Base-by-base conservation (phyloP, 2,888 invertebrate genomes). In the Ophion obscuratus region DNA sequence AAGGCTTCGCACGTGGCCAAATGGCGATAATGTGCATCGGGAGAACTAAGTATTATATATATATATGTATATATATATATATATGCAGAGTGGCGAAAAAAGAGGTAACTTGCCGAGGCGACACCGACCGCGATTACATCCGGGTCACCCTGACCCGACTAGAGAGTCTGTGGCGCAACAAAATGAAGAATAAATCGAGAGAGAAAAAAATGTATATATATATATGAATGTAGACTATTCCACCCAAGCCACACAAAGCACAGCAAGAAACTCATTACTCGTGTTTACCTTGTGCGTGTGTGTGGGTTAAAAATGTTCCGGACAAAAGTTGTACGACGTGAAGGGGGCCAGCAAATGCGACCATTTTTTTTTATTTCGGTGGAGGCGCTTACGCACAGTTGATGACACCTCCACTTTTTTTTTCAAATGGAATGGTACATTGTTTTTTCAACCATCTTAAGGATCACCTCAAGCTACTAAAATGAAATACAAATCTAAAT, bases 121-220 rank as follows among this genome's bases (percentile, higher is more conserved):
- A 53, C 67, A 77, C 40, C 17, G 27, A 9, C 64, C 40, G 67
- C 73, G 11, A 47, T 59, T 62, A 62, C 61, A 75, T 81, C 75
- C 81, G 62, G 81, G 68, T 75, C 75, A 20, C 75, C 75, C 61
- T 81, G 81, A 62, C 75, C 75, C 75, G 68, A 59, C 47, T 20
- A 66, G 31, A 74, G 47, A 75, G 67, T 53, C 47, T 75, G 44
- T 36, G 36, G 20, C 7, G 53, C 31, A 53, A 77, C 57, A 27
- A 17, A 14, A n/a, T 11, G 47, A 70, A 70, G n/a, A 47, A 47
- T 70, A 24, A 68, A 17, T 31, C 31, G 31, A 2, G 31, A 31
- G 4, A 31, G n/a, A 31, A 31, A 31, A 4, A 31, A 4, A 2
- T 31, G 44, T 47, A 59, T 44, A n/a, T 44, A 59, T 11, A 61